Evolutionary conservation across 2,113 vertebrate genomes (phyloP).

Genomic region (Periophthalmus modestus): DNA sequence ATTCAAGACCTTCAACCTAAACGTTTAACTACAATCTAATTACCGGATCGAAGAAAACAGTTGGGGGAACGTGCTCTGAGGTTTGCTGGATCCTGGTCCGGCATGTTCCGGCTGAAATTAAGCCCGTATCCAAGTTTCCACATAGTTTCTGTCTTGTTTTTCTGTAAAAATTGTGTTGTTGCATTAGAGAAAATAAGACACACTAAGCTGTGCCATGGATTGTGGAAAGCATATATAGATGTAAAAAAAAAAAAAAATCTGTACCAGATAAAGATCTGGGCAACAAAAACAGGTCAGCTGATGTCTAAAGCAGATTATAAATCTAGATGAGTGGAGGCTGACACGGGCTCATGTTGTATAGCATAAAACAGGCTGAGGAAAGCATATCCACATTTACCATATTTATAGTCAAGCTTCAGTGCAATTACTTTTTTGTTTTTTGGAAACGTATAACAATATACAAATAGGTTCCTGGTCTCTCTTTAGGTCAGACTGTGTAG

Average conservation of each 20-base stretch:
- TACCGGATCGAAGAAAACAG: too few relatives aligned
- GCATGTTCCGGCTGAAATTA: too few relatives aligned
- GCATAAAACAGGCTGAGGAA: neutral
- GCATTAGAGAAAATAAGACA: neutral
- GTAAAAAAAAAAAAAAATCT: too few relatives aligned
- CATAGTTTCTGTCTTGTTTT: neutral
- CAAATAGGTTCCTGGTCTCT: neutral
- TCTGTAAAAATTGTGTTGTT: neutral
- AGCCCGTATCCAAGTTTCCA: too few relatives aligned
- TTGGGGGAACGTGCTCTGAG: too few relatives aligned
- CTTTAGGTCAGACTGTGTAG: neutral
- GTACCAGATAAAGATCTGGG: neutral
- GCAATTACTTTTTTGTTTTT: neutral
- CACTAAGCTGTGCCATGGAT: neutral
- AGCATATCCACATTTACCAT: too few relatives aligned
- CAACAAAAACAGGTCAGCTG: conserved; percentile 10
- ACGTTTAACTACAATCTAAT: too few relatives aligned
- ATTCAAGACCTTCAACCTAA: too few relatives aligned
- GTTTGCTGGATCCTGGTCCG: too few relatives aligned
- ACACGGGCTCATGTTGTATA: neutral
- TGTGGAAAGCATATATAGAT: neutral
- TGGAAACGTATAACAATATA: too few relatives aligned
- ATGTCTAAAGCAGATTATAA: conserved; percentile 26
- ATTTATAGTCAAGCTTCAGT: too few relatives aligned
- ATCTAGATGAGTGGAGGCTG: conserved; percentile 22